These are phyloP conservation scores for Perca schrenkii DNA, from an alignment of 2,113 vertebrate species.

Conservation along the genomic window DNA sequence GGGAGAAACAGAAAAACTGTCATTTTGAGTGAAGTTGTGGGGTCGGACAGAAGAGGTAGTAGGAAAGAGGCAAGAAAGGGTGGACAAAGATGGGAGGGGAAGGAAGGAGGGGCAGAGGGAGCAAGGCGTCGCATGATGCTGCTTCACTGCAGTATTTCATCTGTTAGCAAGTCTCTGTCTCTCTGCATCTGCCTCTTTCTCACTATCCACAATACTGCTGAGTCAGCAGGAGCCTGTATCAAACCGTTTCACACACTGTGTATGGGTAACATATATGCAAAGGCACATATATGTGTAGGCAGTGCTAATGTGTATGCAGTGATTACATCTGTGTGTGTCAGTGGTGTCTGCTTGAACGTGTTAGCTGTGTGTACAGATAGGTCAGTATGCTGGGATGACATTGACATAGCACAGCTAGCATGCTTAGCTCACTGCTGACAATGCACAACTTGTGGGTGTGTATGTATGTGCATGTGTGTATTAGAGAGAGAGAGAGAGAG, in stretches of 20 bases:
- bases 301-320: background rate
- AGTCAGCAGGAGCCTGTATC: conserved; percentile 63
- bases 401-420: conserved; percentile 51
- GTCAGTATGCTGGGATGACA: conserved; percentile 51
- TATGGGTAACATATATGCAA: background rate
- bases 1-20: background rate
- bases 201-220: conserved; percentile 56
- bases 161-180: conserved; percentile 59
- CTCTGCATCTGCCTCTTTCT: conserved; percentile 64
- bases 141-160: conserved; percentile 81
- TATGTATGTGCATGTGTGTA: conserved; percentile 13
- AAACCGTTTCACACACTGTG: conserved; percentile 18
- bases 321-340: background rate
- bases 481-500: background rate
- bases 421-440: conserved; percentile 56
- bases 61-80: conserved; percentile 26
- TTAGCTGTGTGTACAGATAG: conserved; percentile 22
- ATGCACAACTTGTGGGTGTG: conserved; percentile 32
- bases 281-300: background rate
- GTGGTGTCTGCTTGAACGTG: background rate
- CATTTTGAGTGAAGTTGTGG: background rate
- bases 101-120: conserved; percentile 60
- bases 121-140: conserved; percentile 61
- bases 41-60: conserved; percentile 8
- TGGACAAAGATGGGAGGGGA: conserved; percentile 51